Evolutionary conservation across 2,888 invertebrate species (phyloP), one percentile per base, ranked within the genome.

Genomic region (Drosophila recens): DNA sequence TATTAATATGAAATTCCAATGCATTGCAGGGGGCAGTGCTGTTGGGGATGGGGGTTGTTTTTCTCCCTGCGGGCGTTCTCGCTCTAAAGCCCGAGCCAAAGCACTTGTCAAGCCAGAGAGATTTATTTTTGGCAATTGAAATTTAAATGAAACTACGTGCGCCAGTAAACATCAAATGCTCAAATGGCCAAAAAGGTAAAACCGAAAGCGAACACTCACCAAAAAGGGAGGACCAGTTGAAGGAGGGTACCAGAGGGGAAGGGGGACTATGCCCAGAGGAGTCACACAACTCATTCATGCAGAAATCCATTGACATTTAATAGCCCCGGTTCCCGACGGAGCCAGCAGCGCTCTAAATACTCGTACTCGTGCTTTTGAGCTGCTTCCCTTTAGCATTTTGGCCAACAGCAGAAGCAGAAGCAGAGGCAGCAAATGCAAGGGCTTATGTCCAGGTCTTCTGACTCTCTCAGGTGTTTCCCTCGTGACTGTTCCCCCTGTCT

Each of bases 271-370:
- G 61, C 67, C 75, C 79, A 30, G 52, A 68, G 70, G 77, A 74
- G 71, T 63, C 71, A 63, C 80, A 82, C 80, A 79, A 77, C 77
- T 80, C 86, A 80, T 84, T 90, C 90, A 90, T 79, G 90, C 90
- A 80, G 82, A 89, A 89, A 89, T 90, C 89, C 90, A 89, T 90
- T 89, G 89, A 89, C 89, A 90, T 87, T 89, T 89, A 89, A 90
- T 87, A 89, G 90, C 75, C 67, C 59, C 51, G 49, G 48, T 57
- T 45, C 56, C 59, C 56, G 53, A 48, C 52, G 53, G 36, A 57
- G 57, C 63, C 57, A 66, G 62, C 62, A 72, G 62, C 62, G 58
- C 71, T 70, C 76, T 79, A 75, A 76, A 76, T 76, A 79, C 76
- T 63, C 27, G 30, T 57, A 45, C 56, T 45, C 27, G 30, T 57